A percentile compares a stretch with the other conserved stretches of the same genome.
These are phyloP conservation scores for Rotaria socialis DNA, from an alignment of 2,888 invertebrate genomes.

Conservation along the genomic window DNA sequence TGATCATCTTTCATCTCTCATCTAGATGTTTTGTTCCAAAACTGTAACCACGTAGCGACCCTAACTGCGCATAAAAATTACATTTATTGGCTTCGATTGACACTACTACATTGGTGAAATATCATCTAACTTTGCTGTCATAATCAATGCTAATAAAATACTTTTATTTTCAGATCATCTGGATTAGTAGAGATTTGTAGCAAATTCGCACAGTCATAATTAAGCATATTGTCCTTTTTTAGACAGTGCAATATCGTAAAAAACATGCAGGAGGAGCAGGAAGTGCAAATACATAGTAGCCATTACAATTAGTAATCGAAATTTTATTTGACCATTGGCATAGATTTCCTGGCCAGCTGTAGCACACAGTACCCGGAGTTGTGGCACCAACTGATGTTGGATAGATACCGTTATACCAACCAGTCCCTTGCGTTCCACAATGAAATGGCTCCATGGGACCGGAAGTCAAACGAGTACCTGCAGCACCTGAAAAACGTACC, in stretches of 20 bases:
- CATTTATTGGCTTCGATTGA: too few species aligned
- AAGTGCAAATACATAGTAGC: neutral
- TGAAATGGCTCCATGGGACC: neutral
- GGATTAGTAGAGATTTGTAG: too few species aligned
- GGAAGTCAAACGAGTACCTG: neutral
- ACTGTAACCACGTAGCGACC: too few species aligned
- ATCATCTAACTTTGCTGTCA: too few species aligned
- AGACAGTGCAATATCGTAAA: neutral
- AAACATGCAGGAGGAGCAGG: neutral
- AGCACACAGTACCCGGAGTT: neutral
- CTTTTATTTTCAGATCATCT: too few species aligned
- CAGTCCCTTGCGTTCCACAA: neutral
- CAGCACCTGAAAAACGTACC: neutral
- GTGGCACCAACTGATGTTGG: neutral
- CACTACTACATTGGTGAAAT: too few species aligned
- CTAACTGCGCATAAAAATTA: too few species aligned
- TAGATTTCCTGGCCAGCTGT: neutral
- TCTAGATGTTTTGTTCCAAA: too few species aligned
- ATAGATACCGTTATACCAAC: neutral
- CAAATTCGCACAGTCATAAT: too few species aligned
- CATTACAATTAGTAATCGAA: neutral
- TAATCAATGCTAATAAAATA: too few species aligned
- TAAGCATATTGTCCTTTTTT: too few species aligned
- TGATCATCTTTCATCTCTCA: too few species aligned
- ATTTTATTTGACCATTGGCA: neutral